Conservation (phyloP, 2,113 vertebrate genomes). For the Andinoacara biseriatus region DNA sequence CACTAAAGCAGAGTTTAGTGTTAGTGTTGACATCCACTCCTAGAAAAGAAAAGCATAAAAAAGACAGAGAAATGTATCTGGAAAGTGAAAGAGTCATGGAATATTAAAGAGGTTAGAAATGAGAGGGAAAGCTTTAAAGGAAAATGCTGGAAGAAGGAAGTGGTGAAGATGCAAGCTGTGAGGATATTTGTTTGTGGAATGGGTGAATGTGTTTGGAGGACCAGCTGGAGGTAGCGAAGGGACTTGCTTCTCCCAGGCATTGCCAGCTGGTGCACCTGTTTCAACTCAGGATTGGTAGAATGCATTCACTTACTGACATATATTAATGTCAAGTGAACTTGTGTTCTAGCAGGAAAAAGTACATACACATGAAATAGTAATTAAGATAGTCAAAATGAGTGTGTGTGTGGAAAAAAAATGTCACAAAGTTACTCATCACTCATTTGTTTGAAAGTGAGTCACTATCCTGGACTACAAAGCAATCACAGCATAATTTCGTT, state of each 20-base stretch:
- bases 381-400: background rate
- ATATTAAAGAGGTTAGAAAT: constrained; percentile 19
- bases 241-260: constrained; percentile 17
- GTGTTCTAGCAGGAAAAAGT: constrained; percentile 1
- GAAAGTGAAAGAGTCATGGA: background rate
- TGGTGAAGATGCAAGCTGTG: constrained; percentile 22
- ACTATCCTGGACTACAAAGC: constrained; percentile 11
- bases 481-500: constrained; percentile 25
- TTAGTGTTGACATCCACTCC: background rate
- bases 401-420: background rate
- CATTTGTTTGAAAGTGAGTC: constrained; percentile 11
- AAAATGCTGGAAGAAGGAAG: constrained; percentile 14
- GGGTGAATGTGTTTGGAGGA: constrained; percentile 33
- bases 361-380: background rate
- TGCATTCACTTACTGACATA: constrained; percentile 26
- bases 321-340: constrained; percentile 20
- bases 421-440: background rate
- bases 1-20: background rate
- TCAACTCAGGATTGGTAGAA: constrained; percentile 22
- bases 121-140: constrained; percentile 15
- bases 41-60: background rate
- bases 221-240: constrained; percentile 51
- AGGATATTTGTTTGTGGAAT: constrained; percentile 19
- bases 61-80: background rate
- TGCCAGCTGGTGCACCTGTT: constrained; percentile 57